Base-by-base conservation (phyloP, 1,140 invertebrate genomes). In the Rhynchophorus ferrugineus region DNA sequence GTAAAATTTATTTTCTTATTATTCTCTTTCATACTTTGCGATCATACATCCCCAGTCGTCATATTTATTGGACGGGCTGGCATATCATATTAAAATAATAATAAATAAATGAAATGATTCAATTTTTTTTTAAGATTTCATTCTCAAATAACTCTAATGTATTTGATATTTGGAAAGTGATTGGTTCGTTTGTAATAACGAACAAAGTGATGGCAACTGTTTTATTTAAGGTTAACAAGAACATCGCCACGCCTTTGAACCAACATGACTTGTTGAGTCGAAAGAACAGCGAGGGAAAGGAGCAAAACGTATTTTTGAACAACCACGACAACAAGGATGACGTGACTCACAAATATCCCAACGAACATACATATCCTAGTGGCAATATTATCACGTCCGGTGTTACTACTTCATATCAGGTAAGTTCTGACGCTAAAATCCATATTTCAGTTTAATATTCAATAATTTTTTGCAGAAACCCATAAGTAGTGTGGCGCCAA, bases 401-500 rank as follows among this genome's bases (percentile, higher is more conserved):
- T 17, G 11, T 20, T 9, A 36, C 44, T 9, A 14, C 50, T 33
- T 37, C 55, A 51, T 61, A 64, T 59, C 62, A 65, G 46, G 60
- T 66, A 48, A 48, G 49, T 55, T n/a, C 18, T 6, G 6, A 19
- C 42, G n/a, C 5, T 11, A 17, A 29, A 24, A 51, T 3, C 8
- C 34, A 33, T 18, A 20, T 13, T 24, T 1, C 16, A 16, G 38
- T 39, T 39, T 46, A 7, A n/a, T 14, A 9, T 29, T 46, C 34
- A 49, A 42, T 19, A 5, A 24, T 6, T 17, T 36, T 51, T 61
- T 63, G 43, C 74, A 83, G 66, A 84, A 84, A 67, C 87, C 87
- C 44, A 83, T 89, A 45, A 89, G 85, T 61, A 89, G 85, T 69
- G 86, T 89, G 36, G 84, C 85, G 44, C 86, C 85, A 19, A 87